Evolutionary conservation across 2,888 invertebrate genomes (phyloP).

Genomic region (Orchesellides sinensis): DNA sequence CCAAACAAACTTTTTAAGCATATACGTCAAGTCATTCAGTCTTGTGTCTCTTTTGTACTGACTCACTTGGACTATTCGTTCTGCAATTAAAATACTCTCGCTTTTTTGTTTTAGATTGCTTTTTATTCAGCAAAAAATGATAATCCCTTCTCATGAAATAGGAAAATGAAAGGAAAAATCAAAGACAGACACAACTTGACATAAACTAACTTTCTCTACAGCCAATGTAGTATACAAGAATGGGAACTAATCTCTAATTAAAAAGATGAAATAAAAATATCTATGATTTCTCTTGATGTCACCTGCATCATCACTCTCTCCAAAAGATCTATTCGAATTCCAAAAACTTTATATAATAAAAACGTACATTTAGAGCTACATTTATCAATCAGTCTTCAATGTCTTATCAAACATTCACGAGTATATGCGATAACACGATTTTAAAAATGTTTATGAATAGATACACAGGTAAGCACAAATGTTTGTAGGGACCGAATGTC

Average conservation of each 20-base stretch:
- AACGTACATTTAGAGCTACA: background rate
- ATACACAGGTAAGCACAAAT: no score
- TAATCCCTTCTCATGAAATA: background rate
- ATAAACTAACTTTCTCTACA: background rate
- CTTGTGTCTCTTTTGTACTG: conserved; percentile 64
- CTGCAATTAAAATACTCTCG: conserved; percentile 25
- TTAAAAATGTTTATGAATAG: no score
- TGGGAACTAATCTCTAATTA: background rate
- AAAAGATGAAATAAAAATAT: background rate
- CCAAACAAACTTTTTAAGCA: conserved; percentile 19
- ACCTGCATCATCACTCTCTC: conserved; percentile 14
- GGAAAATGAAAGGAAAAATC: background rate
- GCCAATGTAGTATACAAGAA: no score
- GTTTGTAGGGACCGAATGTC: no score
- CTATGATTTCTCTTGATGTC: background rate
- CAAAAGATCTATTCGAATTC: no score
- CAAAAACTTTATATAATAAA: no score
- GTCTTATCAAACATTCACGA: no score
- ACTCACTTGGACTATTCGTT: conserved; percentile 61
- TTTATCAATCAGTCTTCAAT: no score
- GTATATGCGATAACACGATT: no score
- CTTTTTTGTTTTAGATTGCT: no score
- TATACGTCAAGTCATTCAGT: conserved; percentile 58
- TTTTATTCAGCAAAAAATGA: no score
- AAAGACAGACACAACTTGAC: conserved; percentile 14